These are phyloP conservation scores for Hydraecia micacea DNA, from an alignment of 2,888 invertebrate genomes.

Conservation along the genomic window DNA sequence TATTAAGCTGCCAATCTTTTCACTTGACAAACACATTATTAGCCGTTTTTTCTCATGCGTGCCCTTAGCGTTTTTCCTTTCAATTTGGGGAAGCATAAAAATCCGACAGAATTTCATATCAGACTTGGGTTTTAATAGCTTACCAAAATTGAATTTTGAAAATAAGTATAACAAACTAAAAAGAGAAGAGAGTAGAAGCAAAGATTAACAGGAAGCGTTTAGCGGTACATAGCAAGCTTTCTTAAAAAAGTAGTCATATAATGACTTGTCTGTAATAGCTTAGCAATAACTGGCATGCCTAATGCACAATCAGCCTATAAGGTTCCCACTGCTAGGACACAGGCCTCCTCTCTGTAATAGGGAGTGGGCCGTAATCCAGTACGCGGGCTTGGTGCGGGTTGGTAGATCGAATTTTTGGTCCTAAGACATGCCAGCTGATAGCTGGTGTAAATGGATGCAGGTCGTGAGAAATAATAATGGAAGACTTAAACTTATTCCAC, in stretches of 20 bases:
- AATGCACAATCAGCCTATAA: background rate
- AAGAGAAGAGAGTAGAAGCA: background rate
- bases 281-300: background rate
- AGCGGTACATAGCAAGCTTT: background rate
- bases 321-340: background rate
- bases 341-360: background rate
- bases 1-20: slow-evolving; percentile 67
- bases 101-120: slow-evolving; percentile 1
- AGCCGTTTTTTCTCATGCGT: slow-evolving; percentile 33
- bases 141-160: background rate
- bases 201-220: background rate
- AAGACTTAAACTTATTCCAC: background rate
- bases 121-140: background rate
- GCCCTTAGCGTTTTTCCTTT: slow-evolving; percentile 25
- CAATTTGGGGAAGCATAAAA: slow-evolving; percentile 21
- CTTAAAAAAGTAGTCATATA: background rate
- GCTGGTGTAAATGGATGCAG: background rate
- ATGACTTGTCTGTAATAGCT: background rate
- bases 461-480: background rate
- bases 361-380: background rate
- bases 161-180: background rate
- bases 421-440: background rate
- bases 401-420: too few species aligned
- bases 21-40: slow-evolving; percentile 57
- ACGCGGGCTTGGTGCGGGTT: background rate